Base-by-base conservation (phyloP, 1,140 invertebrate species). In the Platyscapa corneri region DNA sequence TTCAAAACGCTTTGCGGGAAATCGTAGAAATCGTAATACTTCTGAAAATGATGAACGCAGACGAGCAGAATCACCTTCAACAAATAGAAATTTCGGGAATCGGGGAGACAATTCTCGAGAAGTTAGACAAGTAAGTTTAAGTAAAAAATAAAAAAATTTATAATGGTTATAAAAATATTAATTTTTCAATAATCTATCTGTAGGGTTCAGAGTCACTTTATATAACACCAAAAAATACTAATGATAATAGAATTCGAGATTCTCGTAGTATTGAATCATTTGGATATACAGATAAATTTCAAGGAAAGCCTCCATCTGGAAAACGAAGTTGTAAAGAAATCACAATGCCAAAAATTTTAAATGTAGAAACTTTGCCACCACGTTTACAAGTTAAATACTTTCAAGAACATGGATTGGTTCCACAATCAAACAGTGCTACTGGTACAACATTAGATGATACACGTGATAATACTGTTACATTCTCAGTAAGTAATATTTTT, bases 301-400 rank as follows among this genome's bases (percentile, higher is more conserved):
- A 92, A 86, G 90, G 93, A 30, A 95, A 95, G 88, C 94, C 95
- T 82, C 94, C 94, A 3, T 93, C 93, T n/a, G 94, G 94, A 16
- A 91, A 94, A 82, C 87, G 92, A 37, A 90, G 92, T 74, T 90
- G 90, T 84, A 90, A 90, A 49, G 92, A 93, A 60, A 91, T 92
- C 1, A 89, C 90, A 49, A 90, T 94, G 82, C 86, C 85, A 82
- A 92, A 92, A 78, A 94, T 91, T 87, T 87, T 86, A 78, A 92
- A 94, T 82, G 88, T 94, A 53, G 94, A 95, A 76, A 88, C 91
- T 46, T 87, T 95, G 85, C 94, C 94, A 65, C 95, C 94, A 27
- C 91, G 95, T 77, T 90, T 95, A 1, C 90, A 91, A 78, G 93
- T 93, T 82, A 95, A 95, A 88, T 94, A 92, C 87, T 82, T 94